Percentiles rank a stretch among this genome's conserved stretches.
Conservation (phyloP, 2,888 invertebrate genomes). For the Yponomeuta malinellus region DNA sequence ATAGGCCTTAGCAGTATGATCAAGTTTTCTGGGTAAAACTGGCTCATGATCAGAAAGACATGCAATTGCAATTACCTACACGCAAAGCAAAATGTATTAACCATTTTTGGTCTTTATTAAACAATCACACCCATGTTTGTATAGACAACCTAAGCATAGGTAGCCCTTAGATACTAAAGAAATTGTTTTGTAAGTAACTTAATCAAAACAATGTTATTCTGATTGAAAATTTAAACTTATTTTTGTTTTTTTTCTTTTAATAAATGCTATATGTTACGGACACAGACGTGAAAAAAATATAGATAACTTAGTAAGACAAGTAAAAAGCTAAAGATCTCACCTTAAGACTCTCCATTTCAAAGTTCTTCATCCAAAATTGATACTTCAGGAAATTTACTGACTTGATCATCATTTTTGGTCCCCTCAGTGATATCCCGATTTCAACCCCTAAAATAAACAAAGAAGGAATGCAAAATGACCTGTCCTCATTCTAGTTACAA, state of each 20-base stretch:
- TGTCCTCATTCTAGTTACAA: background rate
- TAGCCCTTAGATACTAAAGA: too few relatives aligned
- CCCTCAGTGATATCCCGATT: background rate
- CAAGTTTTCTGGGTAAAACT: too few relatives aligned
- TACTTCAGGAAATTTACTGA: background rate
- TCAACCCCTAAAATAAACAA: background rate
- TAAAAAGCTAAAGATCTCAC: background rate
- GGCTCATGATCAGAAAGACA: too few relatives aligned
- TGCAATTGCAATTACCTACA: too few relatives aligned
- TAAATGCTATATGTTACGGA: background rate
- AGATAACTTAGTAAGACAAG: background rate
- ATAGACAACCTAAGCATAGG: too few relatives aligned
- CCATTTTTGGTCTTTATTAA: too few relatives aligned
- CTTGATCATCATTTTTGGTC: background rate
- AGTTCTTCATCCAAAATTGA: background rate
- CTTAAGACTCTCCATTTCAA: background rate
- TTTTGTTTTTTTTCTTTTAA: background rate
- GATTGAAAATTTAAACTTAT: background rate
- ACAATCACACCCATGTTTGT: too few relatives aligned
- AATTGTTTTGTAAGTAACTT: too few relatives aligned
- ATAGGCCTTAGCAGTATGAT: too few relatives aligned
- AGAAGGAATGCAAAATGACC: background rate
- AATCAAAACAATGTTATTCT: background rate
- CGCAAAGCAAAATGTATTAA: too few relatives aligned
- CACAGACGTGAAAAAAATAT: too few relatives aligned